These are phyloP conservation scores for Sardina pilchardus DNA, from an alignment of 2,113 vertebrate species.

Conservation along the genomic window DNA sequence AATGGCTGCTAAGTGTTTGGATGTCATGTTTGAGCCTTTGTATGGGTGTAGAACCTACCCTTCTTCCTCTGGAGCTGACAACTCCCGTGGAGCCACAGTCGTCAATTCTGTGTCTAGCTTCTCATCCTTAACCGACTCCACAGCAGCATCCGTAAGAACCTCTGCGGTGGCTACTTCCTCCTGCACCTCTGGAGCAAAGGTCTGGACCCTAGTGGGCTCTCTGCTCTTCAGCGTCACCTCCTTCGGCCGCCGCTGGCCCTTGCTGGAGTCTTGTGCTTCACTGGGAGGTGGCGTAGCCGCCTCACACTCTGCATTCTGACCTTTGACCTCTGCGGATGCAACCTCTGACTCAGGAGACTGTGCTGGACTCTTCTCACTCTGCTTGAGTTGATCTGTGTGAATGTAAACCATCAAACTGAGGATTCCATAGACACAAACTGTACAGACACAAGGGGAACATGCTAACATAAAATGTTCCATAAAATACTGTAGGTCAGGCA, in stretches of 20 bases:
- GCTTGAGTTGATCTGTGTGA: neutral
- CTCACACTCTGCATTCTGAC: neutral
- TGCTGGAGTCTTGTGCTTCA: constrained; percentile 17
- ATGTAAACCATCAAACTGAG: neutral
- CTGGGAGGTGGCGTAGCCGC: neutral
- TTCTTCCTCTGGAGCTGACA: constrained; percentile 5
- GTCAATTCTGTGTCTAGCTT: neutral
- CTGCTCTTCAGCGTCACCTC: constrained; percentile 55
- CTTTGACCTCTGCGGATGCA: neutral
- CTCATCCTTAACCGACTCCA: neutral
- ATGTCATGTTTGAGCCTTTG: neutral
- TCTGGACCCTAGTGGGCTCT: constrained; percentile 51
- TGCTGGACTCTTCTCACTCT: neutral
- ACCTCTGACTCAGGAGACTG: neutral
- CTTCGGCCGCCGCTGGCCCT: constrained; percentile 43
- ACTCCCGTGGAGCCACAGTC: constrained; percentile 7
- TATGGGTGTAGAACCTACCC: constrained; percentile 48
- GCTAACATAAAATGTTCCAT: no score
- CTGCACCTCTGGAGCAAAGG: constrained; percentile 44
- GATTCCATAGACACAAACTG: neutral
- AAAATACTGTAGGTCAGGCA: neutral
- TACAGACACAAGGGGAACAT: no score
- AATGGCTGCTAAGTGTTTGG: neutral
- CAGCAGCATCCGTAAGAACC: neutral
- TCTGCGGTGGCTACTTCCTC: constrained; percentile 7